Conservation (phyloP, 1,140 invertebrate species). For the Conus betulinus region DNA sequence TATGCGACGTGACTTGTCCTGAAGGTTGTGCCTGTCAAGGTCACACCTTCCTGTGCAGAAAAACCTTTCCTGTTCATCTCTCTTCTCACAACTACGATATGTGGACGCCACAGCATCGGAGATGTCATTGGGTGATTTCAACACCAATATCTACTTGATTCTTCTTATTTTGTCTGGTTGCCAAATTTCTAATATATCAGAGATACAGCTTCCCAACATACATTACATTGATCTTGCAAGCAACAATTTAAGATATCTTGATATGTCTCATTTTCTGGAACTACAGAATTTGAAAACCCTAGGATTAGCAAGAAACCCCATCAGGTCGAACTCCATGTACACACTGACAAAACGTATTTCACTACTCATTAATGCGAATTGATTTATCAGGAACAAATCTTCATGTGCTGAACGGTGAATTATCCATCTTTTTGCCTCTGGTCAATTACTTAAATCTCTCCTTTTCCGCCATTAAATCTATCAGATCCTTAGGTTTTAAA, state of each 20-base stretch:
- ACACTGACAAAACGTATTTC: neutral
- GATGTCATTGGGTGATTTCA: neutral
- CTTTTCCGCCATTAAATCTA: neutral
- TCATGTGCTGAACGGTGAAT: neutral
- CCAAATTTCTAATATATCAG: conserved; percentile 12
- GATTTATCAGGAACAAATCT: neutral
- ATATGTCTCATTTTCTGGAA: neutral
- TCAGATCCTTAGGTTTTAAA: neutral
- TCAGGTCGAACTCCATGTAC: neutral
- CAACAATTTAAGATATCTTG: conserved; percentile 18
- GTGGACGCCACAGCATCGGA: neutral
- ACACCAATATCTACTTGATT: neutral
- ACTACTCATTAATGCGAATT: neutral
- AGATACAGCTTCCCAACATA: neutral
- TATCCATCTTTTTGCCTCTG: conserved; percentile 14
- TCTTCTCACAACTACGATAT: neutral
- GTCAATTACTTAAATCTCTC: conserved; percentile 8
- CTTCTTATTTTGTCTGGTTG: neutral
- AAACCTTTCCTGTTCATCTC: neutral
- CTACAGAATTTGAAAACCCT: conserved; percentile 22
- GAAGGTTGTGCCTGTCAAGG: neutral
- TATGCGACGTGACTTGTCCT: neutral
- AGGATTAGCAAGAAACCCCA: conserved; percentile 12
- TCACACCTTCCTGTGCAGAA: neutral
- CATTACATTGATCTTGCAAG: conserved; percentile 13